phyloP scores from a whole-genome alignment of 2,888 invertebrate species.

The Macrophya annulata region DNA sequence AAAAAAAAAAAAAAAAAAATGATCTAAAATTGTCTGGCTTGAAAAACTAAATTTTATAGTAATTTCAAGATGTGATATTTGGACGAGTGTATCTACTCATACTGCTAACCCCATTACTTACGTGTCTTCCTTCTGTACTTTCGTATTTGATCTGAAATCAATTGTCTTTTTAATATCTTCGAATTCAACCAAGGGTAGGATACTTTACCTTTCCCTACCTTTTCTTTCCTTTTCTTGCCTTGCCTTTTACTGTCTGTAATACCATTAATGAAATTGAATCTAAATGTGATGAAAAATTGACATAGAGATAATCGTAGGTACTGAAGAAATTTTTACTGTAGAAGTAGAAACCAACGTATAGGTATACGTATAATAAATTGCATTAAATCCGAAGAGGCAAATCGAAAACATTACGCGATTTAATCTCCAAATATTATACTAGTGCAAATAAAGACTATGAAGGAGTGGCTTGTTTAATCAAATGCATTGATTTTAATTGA shows the following conservation, averaged over 20 bases:
- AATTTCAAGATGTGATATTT: background rate
- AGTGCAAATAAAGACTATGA: background rate
- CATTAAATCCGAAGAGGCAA: conserved; percentile 3
- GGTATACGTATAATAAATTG: background rate
- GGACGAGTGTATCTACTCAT: background rate
- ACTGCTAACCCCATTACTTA: no score
- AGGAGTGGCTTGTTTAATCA: background rate
- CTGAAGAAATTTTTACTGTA: background rate
- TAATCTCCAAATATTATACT: conserved; percentile 4
- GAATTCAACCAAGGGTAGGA: background rate
- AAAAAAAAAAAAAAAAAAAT: no score
- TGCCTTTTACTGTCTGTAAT: background rate
- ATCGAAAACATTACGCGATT: background rate
- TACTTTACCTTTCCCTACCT: background rate
- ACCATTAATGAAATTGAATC: conserved; percentile 51
- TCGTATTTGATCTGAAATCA: background rate
- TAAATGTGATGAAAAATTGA: conserved; percentile 19
- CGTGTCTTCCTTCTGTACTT: background rate
- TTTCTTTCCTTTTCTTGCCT: no score
- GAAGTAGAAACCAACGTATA: background rate
- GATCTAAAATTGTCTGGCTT: background rate
- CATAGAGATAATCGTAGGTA: background rate
- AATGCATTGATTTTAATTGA: background rate
- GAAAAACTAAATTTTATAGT: background rate
- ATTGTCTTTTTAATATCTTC: background rate